Percentiles rank a stretch among this genome's conserved stretches.
These are phyloP conservation scores for Crotalus helleri DNA, from an alignment of 2,113 vertebrate species.

Conservation along the genomic window DNA sequence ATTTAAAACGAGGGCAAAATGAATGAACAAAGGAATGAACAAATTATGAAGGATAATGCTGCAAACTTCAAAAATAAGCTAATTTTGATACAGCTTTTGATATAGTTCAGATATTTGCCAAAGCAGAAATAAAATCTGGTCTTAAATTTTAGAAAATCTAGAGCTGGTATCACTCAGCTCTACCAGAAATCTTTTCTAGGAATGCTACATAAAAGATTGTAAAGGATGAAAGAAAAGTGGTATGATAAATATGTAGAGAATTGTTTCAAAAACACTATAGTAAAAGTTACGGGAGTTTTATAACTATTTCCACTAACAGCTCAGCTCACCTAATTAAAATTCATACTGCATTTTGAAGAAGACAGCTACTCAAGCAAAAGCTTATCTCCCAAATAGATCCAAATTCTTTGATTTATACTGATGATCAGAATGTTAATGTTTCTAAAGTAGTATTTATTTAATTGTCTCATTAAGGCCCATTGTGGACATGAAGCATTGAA, in stretches of 20 bases:
- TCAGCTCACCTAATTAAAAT: conserved; percentile 20
- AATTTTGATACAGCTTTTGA: not conserved
- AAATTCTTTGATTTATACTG: conserved; percentile 7
- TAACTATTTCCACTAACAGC: not conserved
- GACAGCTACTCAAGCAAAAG: not conserved
- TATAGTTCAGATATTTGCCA: not conserved
- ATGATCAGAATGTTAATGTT: conserved; percentile 2
- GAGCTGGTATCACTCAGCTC: not conserved
- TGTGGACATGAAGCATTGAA: not conserved
- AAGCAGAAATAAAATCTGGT: not conserved
- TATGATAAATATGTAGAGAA: conserved; percentile 1
- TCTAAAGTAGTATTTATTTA: not conserved
- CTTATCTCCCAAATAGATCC: conserved; percentile 6
- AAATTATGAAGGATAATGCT: not conserved
- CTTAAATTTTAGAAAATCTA: no score
- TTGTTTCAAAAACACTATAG: not conserved
- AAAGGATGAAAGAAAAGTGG: not conserved
- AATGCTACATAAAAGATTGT: not conserved
- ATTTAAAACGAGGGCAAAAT: not conserved
- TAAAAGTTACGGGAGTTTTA: conserved; percentile 3
- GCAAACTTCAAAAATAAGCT: not conserved
- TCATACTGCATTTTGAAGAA: conserved; percentile 14
- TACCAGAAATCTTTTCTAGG: not conserved
- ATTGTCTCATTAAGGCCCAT: not conserved
- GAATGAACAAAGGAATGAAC: not conserved